Percentiles rank a stretch among this genome's conserved stretches.
These are phyloP conservation scores for Trichonephila clavata DNA, from an alignment of 1,140 invertebrate genomes.

Conservation along the genomic window DNA sequence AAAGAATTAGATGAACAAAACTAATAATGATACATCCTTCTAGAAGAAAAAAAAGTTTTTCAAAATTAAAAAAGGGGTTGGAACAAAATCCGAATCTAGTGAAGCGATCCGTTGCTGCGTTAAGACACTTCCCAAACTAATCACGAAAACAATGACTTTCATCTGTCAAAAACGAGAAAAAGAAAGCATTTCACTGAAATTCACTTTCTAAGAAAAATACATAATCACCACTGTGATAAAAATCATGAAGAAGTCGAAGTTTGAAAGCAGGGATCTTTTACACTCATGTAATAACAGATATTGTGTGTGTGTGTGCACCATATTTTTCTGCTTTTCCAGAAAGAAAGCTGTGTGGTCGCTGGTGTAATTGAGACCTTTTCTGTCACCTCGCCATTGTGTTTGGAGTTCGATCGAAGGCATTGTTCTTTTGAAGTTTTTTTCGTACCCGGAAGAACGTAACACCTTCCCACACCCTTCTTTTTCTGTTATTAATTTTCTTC, in stretches of 20 bases:
- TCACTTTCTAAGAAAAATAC: background rate
- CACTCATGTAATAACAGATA: constrained; percentile 9
- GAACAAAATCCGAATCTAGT: background rate
- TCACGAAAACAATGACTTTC: background rate
- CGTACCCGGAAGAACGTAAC: constrained; percentile 17
- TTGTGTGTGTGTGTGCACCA: too few species aligned
- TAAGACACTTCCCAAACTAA: background rate
- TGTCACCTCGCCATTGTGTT: constrained; percentile 6
- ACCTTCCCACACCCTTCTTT: constrained; percentile 27
- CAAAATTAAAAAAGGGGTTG: too few species aligned
- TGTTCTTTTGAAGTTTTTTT: constrained; percentile 20
- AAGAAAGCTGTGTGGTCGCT: constrained; percentile 3
- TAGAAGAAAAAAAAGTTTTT: too few species aligned
- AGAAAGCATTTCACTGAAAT: background rate
- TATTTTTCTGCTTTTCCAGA: constrained; percentile 8
- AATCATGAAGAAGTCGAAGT: background rate
- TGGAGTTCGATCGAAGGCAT: constrained; percentile 31
- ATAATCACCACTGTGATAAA: constrained; percentile 14
- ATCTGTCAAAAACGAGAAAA: background rate
- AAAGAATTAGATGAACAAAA: too few species aligned
- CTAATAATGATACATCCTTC: too few species aligned
- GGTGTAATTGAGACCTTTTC: constrained; percentile 28
- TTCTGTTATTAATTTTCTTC: background rate
- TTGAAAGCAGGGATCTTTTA: background rate
- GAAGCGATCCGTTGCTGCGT: background rate